Base-by-base conservation (phyloP, 2,797 vertebrate species). In the Parauchenoglanis punctatus region DNA sequence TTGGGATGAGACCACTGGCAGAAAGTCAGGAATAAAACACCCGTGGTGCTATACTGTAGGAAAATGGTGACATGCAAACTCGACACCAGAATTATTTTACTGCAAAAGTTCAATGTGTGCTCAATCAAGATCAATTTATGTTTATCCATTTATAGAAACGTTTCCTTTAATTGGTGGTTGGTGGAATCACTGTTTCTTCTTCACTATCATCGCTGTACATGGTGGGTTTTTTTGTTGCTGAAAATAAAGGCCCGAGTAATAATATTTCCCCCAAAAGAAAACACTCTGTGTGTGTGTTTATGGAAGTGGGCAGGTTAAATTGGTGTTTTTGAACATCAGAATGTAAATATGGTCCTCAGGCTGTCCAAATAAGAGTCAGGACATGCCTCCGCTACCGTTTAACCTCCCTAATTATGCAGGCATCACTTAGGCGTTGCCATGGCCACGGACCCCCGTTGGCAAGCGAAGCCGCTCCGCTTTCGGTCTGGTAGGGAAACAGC, bases 391-490 rank as follows among this genome's bases (percentile, higher is more conserved):
- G 85, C 90, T 89, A 89, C 86, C 78, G 56, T 91, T 91, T 92
- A 91, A 89, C 91, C 90, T 86, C 87, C 83, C 85, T 91, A 89
- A 93, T 93, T 93, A 92, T 93, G 91, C 92, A 91, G 88, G 90
- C 88, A 92, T 90, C 89, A 86, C 89, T 92, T 88, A 92, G 91
- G 85, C 44, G 91, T 92, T 89, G 87, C 91, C 90, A 92, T 92
- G 90, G 92, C 75, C 83, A 93, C 91, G 1, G 73, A 88, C 86
- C 88, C 76, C 86, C 88, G 92, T 92, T 90, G 90, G 92, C 89
- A 91, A 88, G 89, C 77, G 44, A 89, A 87, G 84, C 88, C 58
- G 40, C 85, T 61, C 88, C 72, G 63, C 76, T 87, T 86, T 87
- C 85, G 52, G 81, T 87, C 89, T 86, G 61, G 82, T 87, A 86